Conservation (phyloP, 1,140 invertebrate species). For the Patella vulgata region DNA sequence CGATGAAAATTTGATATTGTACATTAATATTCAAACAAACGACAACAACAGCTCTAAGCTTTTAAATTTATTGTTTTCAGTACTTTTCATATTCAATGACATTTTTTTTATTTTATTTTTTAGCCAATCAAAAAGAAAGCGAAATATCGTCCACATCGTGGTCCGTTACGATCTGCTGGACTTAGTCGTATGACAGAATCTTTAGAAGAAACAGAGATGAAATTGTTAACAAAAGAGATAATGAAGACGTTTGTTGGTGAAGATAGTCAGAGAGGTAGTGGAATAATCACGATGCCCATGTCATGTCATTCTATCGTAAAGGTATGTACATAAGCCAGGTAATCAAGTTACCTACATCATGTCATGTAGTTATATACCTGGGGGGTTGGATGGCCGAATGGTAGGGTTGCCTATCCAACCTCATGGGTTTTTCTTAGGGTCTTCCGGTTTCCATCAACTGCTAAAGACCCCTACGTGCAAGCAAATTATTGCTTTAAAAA, state of each 20-base stretch:
- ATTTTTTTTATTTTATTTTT: neutral
- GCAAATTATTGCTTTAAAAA: too few relatives aligned
- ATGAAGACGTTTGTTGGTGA: slow-evolving; percentile 25
- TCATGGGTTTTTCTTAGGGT: too few relatives aligned
- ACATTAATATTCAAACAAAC: too few relatives aligned
- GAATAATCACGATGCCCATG: slow-evolving; percentile 53
- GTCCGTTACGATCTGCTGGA: slow-evolving; percentile 48
- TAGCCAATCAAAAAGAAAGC: slow-evolving; percentile 39
- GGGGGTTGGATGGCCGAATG: too few relatives aligned
- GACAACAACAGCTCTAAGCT: too few relatives aligned
- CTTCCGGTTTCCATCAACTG: too few relatives aligned
- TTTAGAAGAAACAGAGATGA: slow-evolving; percentile 59
- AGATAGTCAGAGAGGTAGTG: slow-evolving; percentile 34
- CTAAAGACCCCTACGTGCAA: too few relatives aligned
- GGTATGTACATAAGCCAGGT: slow-evolving; percentile 47
- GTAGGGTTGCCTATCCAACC: too few relatives aligned
- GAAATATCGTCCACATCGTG: slow-evolving; percentile 56
- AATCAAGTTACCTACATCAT: neutral
- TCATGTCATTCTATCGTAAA: slow-evolving; percentile 62
- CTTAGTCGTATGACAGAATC: slow-evolving; percentile 54
- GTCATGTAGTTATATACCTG: neutral
- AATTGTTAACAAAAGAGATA: slow-evolving; percentile 42
- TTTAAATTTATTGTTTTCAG: too few relatives aligned
- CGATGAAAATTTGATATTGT: too few relatives aligned
- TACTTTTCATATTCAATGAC: too few relatives aligned